These are phyloP conservation scores for Tautogolabrus adspersus DNA, from an alignment of 2,113 vertebrate genomes.

Conservation along the genomic window DNA sequence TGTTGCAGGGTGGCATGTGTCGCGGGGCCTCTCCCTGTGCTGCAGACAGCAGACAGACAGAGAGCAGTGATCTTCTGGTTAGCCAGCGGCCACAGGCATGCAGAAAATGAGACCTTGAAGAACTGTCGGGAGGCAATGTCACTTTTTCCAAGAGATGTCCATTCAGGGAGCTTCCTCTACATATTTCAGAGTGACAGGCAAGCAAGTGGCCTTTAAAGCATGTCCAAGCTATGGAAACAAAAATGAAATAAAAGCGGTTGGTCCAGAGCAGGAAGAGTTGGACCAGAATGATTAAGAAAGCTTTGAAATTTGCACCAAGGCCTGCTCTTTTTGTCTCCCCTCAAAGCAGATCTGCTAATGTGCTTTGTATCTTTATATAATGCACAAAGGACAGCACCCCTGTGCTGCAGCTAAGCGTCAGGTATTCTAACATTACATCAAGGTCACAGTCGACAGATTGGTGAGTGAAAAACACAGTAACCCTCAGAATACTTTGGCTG, in stretches of 20 bases:
- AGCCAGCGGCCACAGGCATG: slow-evolving; percentile 70
- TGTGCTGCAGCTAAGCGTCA: slow-evolving; percentile 10
- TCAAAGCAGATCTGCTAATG: too few relatives aligned
- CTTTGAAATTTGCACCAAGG: not conserved
- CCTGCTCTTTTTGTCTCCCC: not conserved
- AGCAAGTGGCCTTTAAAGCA: slow-evolving; percentile 32
- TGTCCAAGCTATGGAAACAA: slow-evolving; percentile 1
- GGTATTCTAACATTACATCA: slow-evolving; percentile 6
- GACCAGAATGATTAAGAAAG: not conserved
- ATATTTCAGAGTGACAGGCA: slow-evolving; percentile 52
- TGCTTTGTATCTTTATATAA: not conserved
- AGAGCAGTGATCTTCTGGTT: slow-evolving; percentile 63
- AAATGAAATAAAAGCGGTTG: not conserved
- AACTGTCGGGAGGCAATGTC: slow-evolving; percentile 63
- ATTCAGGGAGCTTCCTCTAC: slow-evolving; percentile 48
- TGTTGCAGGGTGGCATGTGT: slow-evolving; percentile 45
- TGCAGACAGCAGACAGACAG: slow-evolving; percentile 55
- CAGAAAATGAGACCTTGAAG: slow-evolving; percentile 72
- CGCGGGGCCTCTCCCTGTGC: slow-evolving; percentile 46
- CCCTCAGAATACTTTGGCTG: slow-evolving; percentile 18
- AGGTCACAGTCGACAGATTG: slow-evolving; percentile 48
- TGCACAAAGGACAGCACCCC: not conserved
- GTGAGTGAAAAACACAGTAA: slow-evolving; percentile 41
- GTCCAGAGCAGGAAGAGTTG: not conserved
- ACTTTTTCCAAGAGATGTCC: slow-evolving; percentile 73